These are phyloP conservation scores for Trachelus iudaicus DNA, from an alignment of 2,888 invertebrate species.

Conservation along the genomic window DNA sequence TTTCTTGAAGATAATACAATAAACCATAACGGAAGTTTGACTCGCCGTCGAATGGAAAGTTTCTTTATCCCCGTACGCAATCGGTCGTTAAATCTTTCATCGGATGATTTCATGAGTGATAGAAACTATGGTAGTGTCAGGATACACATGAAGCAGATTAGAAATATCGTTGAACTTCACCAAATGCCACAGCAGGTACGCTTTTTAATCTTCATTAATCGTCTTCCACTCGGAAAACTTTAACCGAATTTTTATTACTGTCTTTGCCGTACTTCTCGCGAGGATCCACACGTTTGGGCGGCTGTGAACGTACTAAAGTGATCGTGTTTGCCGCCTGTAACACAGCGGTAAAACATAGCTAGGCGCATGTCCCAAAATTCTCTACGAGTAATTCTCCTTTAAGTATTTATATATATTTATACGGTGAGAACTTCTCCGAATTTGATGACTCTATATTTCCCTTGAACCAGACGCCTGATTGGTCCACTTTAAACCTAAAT, in stretches of 20 bases:
- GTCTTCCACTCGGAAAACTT: background rate
- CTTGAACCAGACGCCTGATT: too few species aligned
- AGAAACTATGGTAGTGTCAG: background rate
- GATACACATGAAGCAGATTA: background rate
- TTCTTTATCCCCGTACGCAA: background rate
- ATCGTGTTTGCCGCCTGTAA: background rate
- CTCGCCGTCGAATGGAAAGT: background rate
- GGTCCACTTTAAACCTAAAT: too few species aligned
- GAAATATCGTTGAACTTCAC: background rate
- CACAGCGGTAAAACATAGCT: background rate
- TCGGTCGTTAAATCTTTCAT: background rate
- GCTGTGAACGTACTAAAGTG: background rate
- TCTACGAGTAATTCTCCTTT: background rate
- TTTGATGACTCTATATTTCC: too few species aligned
- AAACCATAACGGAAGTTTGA: background rate
- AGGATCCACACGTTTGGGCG: background rate
- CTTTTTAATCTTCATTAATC: background rate
- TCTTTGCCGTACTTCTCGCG: background rate
- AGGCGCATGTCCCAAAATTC: background rate
- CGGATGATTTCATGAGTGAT: background rate
- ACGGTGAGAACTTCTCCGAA: too few species aligned
- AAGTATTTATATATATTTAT: background rate
- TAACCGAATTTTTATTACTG: background rate
- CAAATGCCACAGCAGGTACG: background rate
- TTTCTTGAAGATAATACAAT: background rate